phyloP scores from a whole-genome alignment of 2,113 vertebrate species.

The Gorsachius goisagi region DNA sequence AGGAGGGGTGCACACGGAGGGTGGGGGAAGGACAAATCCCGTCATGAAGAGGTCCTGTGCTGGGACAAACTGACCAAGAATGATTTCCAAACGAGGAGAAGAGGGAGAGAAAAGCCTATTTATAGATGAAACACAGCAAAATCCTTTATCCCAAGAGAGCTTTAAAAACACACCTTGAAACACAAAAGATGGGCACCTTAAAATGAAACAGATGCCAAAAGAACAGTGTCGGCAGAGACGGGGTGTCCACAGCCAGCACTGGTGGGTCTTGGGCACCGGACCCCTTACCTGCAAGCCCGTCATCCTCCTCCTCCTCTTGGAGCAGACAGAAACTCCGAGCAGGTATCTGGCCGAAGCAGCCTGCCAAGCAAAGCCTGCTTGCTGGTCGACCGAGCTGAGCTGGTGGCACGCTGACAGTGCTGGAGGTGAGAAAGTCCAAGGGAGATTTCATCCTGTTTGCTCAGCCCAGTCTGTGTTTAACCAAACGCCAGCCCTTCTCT shows the following conservation, averaged over 20 bases:
- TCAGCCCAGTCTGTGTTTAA: slow-evolving; percentile 69
- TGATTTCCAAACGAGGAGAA: not conserved
- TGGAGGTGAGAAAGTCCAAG: slow-evolving; percentile 71
- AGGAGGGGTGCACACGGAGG: accelerated
- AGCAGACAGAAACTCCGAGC: not conserved
- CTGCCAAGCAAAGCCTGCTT: not conserved
- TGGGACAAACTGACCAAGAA: not conserved
- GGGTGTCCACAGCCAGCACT: not conserved
- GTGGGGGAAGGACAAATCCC: not conserved
- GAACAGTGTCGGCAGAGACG: not conserved
- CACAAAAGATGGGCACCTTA: not conserved
- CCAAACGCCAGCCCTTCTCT: slow-evolving; percentile 63
- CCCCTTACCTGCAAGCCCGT: slow-evolving; percentile 84
- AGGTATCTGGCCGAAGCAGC: not conserved
- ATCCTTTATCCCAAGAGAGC: not conserved
- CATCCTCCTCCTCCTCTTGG: slow-evolving; percentile 68
- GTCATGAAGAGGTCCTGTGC: not conserved
- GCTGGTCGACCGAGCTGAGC: not conserved
- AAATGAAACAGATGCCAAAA: not conserved
- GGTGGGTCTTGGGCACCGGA: accelerated
- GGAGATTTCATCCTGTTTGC: slow-evolving; percentile 51
- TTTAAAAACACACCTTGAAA: not conserved
- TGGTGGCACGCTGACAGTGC: not conserved
- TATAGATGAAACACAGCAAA: not conserved
- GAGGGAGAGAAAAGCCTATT: not conserved